Evolutionary conservation across 2,797 vertebrate genomes (phyloP), one percentile per base, ranked within the genome.

Genomic region (Galagoides demidoff): DNA sequence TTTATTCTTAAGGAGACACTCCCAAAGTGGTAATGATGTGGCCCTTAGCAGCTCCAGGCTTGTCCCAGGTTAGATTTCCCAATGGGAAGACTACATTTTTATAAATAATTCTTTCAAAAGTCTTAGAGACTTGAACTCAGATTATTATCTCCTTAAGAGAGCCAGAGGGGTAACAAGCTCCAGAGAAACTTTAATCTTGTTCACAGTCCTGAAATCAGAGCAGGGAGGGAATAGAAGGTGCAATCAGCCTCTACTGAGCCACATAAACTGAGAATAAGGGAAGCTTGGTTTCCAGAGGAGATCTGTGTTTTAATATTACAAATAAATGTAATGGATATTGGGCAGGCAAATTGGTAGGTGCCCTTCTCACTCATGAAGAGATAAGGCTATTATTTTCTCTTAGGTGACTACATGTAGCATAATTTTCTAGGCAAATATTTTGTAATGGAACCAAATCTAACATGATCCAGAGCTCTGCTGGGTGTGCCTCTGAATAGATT

Each of bases 401-500:
- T 31, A 45, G 23, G 19, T 92, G 34, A 81, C 64, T 74, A 85
- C 6, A 64, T 78, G 13, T 49, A 74, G 55, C 43, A 83, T 64
- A 79, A 88, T 85, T 78, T 88, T 85, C 45, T 93, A 37, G 43
- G 61, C 63, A 88, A 94, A 85, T 79, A 61, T 77, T 91, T 95
- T 61, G 5, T 92, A 94, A 85, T 59, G n/a, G 45, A 91, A 79
- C 57, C 20, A 83, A 78, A 49, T 87, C 61, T 93, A 78, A 76
- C 37, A 5, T 43, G 34, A 92, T 63, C 34, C 25, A 31, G 66
- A 34, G 12, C 43, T 77, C 9, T 66, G 39, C 68, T 37, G 93
- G 76, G 22, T 95, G 12, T 34, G 66, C 57, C 61, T 92, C 61
- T 22, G 23, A 63, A 16, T 3, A 82, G 71, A 85, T 94, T 84